Evolutionary conservation across 1,140 invertebrate species (phyloP).

Genomic region (Fopius arisanus): DNA sequence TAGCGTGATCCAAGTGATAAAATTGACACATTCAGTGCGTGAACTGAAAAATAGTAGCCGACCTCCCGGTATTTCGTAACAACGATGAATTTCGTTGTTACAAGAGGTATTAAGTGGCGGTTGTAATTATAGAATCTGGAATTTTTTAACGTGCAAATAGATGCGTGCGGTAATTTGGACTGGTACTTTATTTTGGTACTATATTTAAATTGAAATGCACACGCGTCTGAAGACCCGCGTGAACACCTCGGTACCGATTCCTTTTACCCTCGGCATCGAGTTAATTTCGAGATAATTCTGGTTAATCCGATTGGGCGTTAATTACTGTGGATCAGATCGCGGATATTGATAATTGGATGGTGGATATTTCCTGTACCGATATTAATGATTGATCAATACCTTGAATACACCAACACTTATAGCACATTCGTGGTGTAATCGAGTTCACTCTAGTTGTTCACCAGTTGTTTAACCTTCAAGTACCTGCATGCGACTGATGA

Average conservation of each 20-base stretch:
- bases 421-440: constrained; percentile 5
- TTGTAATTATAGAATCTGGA: not conserved
- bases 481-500: constrained; percentile 34
- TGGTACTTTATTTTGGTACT: constrained; percentile 29
- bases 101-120: not conserved
- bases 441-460: not conserved
- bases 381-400: not conserved
- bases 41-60: not conserved
- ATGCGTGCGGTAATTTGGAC: constrained; percentile 26
- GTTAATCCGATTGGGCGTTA: too few relatives aligned
- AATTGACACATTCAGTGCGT: not conserved
- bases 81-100: not conserved
- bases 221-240: not conserved
- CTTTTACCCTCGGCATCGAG: too few relatives aligned
- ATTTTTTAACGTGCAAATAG: constrained; percentile 3
- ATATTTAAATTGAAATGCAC: constrained; percentile 31
- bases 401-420: constrained; percentile 10
- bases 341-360: too few relatives aligned
- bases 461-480: constrained; percentile 29
- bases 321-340: too few relatives aligned
- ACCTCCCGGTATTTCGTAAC: not conserved
- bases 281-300: too few relatives aligned
- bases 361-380: not conserved
- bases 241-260: not conserved
- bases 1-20: not conserved